Conservation (phyloP, 1,140 invertebrate genomes). For the Rhagoletis pomonella region DNA sequence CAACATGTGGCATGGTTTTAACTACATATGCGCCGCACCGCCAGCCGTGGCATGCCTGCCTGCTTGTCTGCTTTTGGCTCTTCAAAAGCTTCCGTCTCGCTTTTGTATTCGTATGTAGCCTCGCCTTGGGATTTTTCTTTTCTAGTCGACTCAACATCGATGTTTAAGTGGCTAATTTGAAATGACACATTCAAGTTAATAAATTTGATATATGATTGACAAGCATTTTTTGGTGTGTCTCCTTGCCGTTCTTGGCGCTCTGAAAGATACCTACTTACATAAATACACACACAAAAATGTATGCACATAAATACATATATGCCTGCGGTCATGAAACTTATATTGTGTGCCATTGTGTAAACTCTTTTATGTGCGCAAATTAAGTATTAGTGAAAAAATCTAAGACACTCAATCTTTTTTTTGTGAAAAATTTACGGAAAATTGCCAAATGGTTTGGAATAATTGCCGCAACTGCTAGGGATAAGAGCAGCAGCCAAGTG, state of each 20-base stretch:
- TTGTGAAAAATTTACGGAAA: constrained; percentile 9
- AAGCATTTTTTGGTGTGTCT: constrained; percentile 20
- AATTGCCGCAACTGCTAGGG: background rate
- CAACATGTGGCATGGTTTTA: background rate
- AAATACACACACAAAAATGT: too few species aligned
- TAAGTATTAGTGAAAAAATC: background rate
- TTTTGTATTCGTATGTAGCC: too few species aligned
- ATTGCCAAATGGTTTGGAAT: constrained; percentile 32
- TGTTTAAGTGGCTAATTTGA: constrained; percentile 47
- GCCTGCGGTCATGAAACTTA: background rate
- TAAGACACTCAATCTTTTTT: background rate
- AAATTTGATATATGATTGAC: constrained; percentile 53
- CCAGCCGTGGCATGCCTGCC: background rate
- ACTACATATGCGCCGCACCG: background rate
- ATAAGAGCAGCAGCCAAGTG: background rate
- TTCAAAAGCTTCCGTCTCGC: constrained; percentile 7
- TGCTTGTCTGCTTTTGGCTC: background rate
- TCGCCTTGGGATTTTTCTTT: background rate
- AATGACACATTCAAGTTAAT: constrained; percentile 49
- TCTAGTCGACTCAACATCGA: background rate
- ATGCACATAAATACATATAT: too few species aligned
- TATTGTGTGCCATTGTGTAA: background rate
- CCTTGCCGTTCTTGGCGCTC: background rate
- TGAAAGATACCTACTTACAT: too few species aligned
- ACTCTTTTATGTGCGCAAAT: constrained; percentile 17